Evolutionary conservation across 2,797 vertebrate genomes (phyloP), one percentile per base, ranked within the genome.

Genomic region (Lutjanus campechanus): DNA sequence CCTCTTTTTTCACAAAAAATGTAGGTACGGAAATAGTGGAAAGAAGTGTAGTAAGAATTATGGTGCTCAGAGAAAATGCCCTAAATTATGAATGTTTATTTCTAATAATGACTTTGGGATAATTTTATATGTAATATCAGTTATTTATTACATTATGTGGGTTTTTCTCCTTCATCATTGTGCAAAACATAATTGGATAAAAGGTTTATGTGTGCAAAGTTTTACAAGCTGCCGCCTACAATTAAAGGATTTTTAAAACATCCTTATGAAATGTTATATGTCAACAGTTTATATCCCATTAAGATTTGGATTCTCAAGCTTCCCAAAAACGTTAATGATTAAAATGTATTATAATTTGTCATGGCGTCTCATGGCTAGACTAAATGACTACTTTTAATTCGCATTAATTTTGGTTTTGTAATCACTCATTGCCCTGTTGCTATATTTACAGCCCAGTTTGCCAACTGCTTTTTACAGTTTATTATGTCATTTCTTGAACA

Each of bases 381-480:
- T 91, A 90, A 91, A 93, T 84, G 90, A 92, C 88, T 92, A 36
- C 82, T 64, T 83, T 93, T 93, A 94, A 93, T 92, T 92, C 80
- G 43, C 89, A 86, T 94, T 92, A 92, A 91, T 94, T 93, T 70
- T 89, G 87, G 82, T 84, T 91, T 41, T 91, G 77, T 76, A 83
- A 88, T 91, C 83, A 73, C 87, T 82, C 36, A 73, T 82, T 89
- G 68, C 89, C 81, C 80, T 62, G 78, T 90, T 70, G 73, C 36
- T 80, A 2, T 73, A 66, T 77, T 73, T 81, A 68, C 25, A 66
- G 66, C 64, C 67, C 50, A 67, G 13, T 72, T 77, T 81, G 64
- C 58, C 47, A 36, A 67, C 82, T 51, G 43, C 29, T 82, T 86
- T 83, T 61, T 65, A 77, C 55, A 80, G 79, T 61, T 83, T 60